Conservation (phyloP, 2,113 vertebrate species). For the Trogon surrucura region DNA sequence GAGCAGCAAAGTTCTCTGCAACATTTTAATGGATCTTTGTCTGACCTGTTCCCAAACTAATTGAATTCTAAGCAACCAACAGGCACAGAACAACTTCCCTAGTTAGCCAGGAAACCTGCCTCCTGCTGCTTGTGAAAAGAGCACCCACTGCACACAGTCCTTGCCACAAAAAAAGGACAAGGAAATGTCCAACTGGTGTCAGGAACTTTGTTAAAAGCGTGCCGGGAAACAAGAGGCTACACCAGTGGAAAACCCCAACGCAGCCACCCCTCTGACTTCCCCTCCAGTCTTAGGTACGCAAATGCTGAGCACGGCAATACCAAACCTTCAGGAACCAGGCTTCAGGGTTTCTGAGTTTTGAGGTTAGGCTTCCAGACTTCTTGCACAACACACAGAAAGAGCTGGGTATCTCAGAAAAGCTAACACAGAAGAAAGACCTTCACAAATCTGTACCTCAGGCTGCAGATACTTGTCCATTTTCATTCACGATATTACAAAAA, state of each 20-base stretch:
- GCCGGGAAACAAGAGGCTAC: neutral
- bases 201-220: neutral
- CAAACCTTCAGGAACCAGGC: neutral
- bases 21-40: neutral
- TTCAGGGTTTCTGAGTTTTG: neutral
- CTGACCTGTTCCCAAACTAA: neutral
- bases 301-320: neutral
- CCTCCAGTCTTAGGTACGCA: neutral
- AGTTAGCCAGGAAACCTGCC: neutral
- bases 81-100: neutral
- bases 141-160: neutral
- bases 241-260: neutral
- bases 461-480: neutral
- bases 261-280: neutral
- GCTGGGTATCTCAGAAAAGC: neutral
- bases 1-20: neutral
- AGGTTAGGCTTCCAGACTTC: neutral
- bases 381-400: neutral
- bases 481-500: neutral
- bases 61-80: neutral
- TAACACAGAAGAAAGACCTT: neutral
- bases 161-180: neutral
- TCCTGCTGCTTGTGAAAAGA: neutral
- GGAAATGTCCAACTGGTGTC: neutral
- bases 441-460: neutral